Evolutionary conservation across 2,113 vertebrate species (phyloP), one percentile per base, ranked within the genome.

Genomic region (Porphyrio hochstetteri): DNA sequence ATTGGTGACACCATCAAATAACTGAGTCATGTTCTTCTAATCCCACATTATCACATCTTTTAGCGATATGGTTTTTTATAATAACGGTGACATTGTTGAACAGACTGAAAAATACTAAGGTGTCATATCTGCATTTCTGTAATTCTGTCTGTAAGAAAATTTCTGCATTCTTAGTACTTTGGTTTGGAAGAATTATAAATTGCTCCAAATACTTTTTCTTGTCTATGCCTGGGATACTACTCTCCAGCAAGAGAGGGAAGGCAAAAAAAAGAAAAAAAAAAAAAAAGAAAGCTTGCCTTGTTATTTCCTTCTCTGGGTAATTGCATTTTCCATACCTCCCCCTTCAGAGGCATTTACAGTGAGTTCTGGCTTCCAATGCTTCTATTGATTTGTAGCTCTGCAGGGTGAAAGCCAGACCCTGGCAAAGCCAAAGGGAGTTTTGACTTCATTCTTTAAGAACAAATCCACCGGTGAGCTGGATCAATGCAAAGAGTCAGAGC

Each of bases 371-470:
- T 94, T 93, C 83, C 83, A 87, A 48, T 40, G 79, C 27, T 93
- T 79, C 74, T 93, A 96, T 93, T 95, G 95, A 96, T 96, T 93
- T 93, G 65, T 59, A 95, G 92, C 86, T 95, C 92, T 94, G 88
- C 83, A 79, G 93, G 83, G 88, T 93, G 95, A 95, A 96, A 91
- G 33, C 81, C 77, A 94, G 86, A 88, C 65, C 57, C 65, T 93
- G 55, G 93, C 83, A 96, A 96, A 96, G 88, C 96, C 96, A 88
- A 93, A 92, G 95, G 83, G 93, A 96, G 84, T 92, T 95, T 93
- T 96, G 77, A 96, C 93, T 96, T 95, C 81, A 77, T 95, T 96
- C 95, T 93, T 95, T 95, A 94, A 92, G 92, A 96, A 91, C 90
- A 96, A 93, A 96, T 93, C 83, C 82, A 90, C 90, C 18, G 48